Base-by-base conservation (phyloP, 2,888 invertebrate species). In the Ectropis crepuscularia region DNA sequence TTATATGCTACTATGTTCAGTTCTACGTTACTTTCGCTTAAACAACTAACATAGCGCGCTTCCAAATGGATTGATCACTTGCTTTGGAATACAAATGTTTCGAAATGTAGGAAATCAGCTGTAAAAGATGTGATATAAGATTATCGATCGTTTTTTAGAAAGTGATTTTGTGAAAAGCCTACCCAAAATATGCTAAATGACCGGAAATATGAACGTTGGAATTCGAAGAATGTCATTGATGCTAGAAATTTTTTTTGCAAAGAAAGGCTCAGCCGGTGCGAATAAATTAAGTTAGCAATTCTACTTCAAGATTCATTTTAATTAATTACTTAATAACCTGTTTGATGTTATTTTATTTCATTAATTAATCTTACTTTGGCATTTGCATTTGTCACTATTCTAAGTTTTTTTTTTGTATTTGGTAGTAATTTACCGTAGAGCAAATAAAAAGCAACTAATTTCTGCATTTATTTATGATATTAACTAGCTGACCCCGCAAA, bases 1-100 rank as follows among this genome's bases (percentile, higher is more conserved):
- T 89, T 86, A 83, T 74, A 89, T 88, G 83, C 89, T 71, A 78
- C 74, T 73, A 75, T 67, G 71, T 71, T 72, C 71, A 72, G 74
- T 77, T 71, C 73, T 75, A 72, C 70, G 74, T 73, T 71, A 86
- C 89, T 89, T 89, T 89, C 89, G 83, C 86, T 78, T 51, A 70
- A 74, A 76, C 61, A 72, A 72, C 74, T 53, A 11, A 65, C 60
- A 59, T 49, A 63, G 41, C 16, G 28, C 6, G 86, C 78, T 77
- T 87, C 73, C 71, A 82, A 87, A 87, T 80, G 74, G 81, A 67
- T 76, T 71, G 68, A 80, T 80, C 79, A 73, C 78, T 78, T 78
- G 73, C 78, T 69, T 72, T 39, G 55, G 88, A 79, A 88, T 89
- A 88, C 88, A 88, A 88, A 89, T 86, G 75, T 74, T 75, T 59